phyloP scores from a whole-genome alignment of 2,113 vertebrate genomes.

The Pontoporia blainvillei region DNA sequence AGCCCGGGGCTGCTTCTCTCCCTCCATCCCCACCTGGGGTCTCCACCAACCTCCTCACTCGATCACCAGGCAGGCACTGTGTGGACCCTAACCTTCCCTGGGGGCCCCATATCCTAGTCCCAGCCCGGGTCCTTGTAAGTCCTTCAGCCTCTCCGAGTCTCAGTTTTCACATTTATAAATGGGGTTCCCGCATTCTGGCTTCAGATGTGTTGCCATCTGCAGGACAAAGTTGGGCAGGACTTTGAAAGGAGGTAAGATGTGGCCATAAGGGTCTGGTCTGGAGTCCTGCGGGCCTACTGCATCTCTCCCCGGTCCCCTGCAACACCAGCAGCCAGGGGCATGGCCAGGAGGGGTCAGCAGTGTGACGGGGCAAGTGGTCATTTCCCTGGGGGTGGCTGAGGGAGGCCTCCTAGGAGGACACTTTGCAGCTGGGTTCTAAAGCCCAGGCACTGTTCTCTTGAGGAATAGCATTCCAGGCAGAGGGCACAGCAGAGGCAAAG shows the following conservation, averaged over 20 bases:
- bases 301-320: neutral
- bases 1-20: neutral
- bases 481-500: neutral
- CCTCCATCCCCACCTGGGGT: too few species aligned
- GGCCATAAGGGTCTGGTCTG: neutral
- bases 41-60: neutral
- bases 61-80: fast-evolving
- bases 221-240: neutral
- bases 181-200: neutral
- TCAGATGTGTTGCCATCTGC: neutral
- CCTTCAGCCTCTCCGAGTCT: neutral
- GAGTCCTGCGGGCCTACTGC: fast-evolving
- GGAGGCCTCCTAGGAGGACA: neutral
- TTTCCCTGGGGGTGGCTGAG: neutral
- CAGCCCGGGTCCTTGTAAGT: neutral
- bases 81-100: neutral
- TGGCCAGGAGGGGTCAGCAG: neutral
- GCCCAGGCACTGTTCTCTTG: neutral
- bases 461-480: neutral
- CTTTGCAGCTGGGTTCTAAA: neutral
- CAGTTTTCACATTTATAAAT: neutral
- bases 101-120: neutral
- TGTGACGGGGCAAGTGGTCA: neutral
- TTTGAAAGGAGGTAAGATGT: neutral
- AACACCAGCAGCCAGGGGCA: neutral